phyloP scores from a whole-genome alignment of 2,888 invertebrate species.

The Dorcus parallelipipedus region DNA sequence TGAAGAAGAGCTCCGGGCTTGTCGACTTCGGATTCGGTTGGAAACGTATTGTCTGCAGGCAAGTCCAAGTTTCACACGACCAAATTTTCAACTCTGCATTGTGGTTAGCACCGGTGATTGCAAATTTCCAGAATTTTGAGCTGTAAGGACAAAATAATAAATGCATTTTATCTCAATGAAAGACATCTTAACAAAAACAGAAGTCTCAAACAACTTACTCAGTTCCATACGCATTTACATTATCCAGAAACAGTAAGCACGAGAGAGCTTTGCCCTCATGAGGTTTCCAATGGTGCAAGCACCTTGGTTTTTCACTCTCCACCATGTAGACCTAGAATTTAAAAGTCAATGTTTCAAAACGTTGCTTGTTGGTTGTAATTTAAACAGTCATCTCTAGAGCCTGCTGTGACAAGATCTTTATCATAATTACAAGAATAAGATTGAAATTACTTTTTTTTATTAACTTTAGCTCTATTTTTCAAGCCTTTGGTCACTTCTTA shows the following conservation, averaged over 20 bases:
- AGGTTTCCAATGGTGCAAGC: conserved; percentile 91
- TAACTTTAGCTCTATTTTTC: too few relatives aligned
- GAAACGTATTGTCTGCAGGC: conserved; percentile 83
- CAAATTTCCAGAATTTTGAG: conserved; percentile 91
- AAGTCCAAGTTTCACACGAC: conserved; percentile 94
- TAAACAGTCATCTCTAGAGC: too few relatives aligned
- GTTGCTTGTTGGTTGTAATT: too few relatives aligned
- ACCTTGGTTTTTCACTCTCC: conserved; percentile 67
- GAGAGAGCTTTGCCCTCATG: conserved; percentile 85
- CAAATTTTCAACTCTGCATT: conserved; percentile 89
- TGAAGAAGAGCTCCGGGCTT: conserved; percentile 55
- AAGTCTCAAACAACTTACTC: conserved; percentile 59
- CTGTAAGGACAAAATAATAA: conserved; percentile 41
- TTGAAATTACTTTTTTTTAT: too few relatives aligned
- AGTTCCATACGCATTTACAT: conserved; percentile 74
- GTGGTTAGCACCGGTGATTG: conserved; percentile 84
- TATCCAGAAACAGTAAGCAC: conserved; percentile 90
- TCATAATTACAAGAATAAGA: too few relatives aligned
- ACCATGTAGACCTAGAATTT: conserved; percentile 65
- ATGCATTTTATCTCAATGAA: background rate
- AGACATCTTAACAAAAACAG: background rate
- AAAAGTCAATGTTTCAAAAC: too few relatives aligned
- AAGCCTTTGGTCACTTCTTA: too few relatives aligned
- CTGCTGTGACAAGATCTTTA: too few relatives aligned
- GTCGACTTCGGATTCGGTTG: conserved; percentile 51